Percentiles rank a stretch among this genome's conserved stretches.
Conservation (phyloP, 2,888 invertebrate species). For the Zaprionus bogoriensis region DNA sequence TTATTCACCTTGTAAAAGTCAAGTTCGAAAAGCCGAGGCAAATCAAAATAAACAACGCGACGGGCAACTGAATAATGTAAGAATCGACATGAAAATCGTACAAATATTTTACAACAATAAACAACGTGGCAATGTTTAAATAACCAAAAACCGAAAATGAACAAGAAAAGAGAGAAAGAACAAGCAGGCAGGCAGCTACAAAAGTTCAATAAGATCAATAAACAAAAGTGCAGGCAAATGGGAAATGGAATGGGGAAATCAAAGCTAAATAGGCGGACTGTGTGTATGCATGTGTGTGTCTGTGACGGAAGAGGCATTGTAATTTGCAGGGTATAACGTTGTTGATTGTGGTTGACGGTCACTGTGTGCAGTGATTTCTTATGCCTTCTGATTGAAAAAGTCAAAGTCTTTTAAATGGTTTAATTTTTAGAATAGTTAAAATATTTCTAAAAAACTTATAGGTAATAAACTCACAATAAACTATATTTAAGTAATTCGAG, state of each 20-base stretch:
- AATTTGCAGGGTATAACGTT: not conserved
- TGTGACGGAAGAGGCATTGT: not conserved
- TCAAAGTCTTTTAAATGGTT: no score
- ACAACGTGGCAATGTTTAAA: constrained; percentile 53
- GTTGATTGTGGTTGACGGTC: no score
- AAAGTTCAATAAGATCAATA: constrained; percentile 54
- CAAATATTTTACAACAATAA: constrained; percentile 70
- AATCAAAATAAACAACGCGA: constrained; percentile 67
- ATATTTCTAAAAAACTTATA: no score
- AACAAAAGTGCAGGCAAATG: constrained; percentile 45
- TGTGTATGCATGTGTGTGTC: not conserved
- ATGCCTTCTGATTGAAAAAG: no score
- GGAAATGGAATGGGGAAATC: constrained; percentile 8
- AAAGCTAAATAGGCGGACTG: not conserved
- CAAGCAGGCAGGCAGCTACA: constrained; percentile 2
- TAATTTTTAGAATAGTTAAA: no score
- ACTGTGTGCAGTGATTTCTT: no score
- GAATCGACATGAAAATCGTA: constrained; percentile 53
- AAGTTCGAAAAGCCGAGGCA: constrained; percentile 42
- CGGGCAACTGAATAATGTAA: constrained; percentile 41
- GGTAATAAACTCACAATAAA: no score
- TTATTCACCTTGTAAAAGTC: constrained; percentile 68
- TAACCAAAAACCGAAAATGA: constrained; percentile 16
- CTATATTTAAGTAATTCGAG: no score
- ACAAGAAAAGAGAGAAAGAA: not conserved